Percentiles rank a stretch among this genome's conserved stretches.
These are phyloP conservation scores for Pseudachorutes palmiensis DNA, from an alignment of 1,140 invertebrate genomes.

Conservation along the genomic window DNA sequence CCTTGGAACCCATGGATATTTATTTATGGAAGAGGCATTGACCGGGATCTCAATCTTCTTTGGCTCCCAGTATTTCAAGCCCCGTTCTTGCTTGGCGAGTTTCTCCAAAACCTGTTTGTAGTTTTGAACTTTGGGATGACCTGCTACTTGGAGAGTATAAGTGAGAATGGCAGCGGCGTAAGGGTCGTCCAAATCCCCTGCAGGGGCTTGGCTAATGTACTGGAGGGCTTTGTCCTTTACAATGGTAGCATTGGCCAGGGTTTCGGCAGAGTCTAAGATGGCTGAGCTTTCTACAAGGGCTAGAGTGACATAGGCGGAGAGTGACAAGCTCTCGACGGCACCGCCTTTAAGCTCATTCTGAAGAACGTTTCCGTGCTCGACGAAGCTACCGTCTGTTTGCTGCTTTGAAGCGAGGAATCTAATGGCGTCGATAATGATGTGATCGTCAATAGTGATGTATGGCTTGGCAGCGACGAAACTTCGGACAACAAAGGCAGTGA, in stretches of 20 bases:
- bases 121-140: slow-evolving; percentile 33
- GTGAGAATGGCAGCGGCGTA: slow-evolving; percentile 50
- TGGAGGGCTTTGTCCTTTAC: slow-evolving; percentile 65
- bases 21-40: background rate
- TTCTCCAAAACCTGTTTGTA: slow-evolving; percentile 11
- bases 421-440: slow-evolving; percentile 44
- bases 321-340: slow-evolving; percentile 12
- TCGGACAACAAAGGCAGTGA: slow-evolving; percentile 87
- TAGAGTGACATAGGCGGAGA: slow-evolving; percentile 19
- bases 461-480: slow-evolving; percentile 72
- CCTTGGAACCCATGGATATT: background rate
- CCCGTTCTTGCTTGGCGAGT: slow-evolving; percentile 1
- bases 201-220: slow-evolving; percentile 62
- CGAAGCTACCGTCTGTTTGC: slow-evolving; percentile 50
- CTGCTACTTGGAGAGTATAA: slow-evolving; percentile 48
- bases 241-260: slow-evolving; percentile 2
- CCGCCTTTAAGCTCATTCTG: slow-evolving; percentile 25
- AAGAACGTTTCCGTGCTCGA: slow-evolving; percentile 44
- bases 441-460: slow-evolving; percentile 69
- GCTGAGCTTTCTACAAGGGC: slow-evolving; percentile 22
- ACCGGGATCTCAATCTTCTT: background rate
- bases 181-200: slow-evolving; percentile 43
- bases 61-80: background rate
- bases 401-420: slow-evolving; percentile 49
- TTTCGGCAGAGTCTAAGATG: background rate